Conservation (phyloP, 2,113 vertebrate species). For the Oryzias melastigma region DNA sequence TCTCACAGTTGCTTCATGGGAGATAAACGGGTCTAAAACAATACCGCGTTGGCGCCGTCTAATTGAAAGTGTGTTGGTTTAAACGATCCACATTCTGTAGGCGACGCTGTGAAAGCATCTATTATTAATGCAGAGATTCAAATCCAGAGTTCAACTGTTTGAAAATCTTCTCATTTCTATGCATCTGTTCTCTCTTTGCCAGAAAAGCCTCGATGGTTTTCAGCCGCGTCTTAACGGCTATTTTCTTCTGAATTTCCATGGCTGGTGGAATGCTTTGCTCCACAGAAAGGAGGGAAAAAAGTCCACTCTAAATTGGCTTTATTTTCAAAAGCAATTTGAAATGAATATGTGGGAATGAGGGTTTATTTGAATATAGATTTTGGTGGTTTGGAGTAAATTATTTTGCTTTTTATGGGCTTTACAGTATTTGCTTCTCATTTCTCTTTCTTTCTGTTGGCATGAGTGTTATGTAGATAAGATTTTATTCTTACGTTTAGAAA, state of each 20-base stretch:
- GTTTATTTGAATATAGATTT: constrained; percentile 71
- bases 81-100: constrained; percentile 2
- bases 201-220: constrained; percentile 71
- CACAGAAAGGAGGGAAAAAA: constrained; percentile 48
- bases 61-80: constrained; percentile 10
- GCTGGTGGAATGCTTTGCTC: constrained; percentile 63
- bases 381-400: constrained; percentile 62
- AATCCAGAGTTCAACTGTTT: constrained; percentile 19
- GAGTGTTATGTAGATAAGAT: constrained; percentile 57
- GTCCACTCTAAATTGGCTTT: constrained; percentile 64
- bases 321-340: constrained; percentile 70
- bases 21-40: background rate
- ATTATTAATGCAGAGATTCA: constrained; percentile 18
- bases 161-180: constrained; percentile 57
- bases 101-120: background rate
- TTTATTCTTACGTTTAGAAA: constrained; percentile 33
- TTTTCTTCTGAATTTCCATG: constrained; percentile 74
- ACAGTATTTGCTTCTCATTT: constrained; percentile 26
- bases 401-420: constrained; percentile 40
- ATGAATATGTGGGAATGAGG: constrained; percentile 67
- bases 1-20: constrained; percentile 1
- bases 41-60: background rate
- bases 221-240: constrained; percentile 66
- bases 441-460: constrained; percentile 18
- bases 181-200: constrained; percentile 59